Conservation (phyloP, 1,140 invertebrate species). For the Leguminivora glycinivorella region DNA sequence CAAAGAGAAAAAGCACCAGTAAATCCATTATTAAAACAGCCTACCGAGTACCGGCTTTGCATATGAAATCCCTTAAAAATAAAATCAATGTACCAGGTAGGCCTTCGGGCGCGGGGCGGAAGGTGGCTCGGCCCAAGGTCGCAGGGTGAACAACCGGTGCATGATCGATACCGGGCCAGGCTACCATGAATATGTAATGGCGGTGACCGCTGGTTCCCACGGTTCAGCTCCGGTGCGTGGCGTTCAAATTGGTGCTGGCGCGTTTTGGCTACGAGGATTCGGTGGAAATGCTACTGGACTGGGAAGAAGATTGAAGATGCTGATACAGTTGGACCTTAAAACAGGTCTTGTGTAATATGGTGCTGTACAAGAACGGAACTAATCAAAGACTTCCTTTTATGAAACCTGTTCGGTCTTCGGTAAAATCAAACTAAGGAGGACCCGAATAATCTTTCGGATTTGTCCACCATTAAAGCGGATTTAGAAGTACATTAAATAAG, state of each 20-base stretch:
- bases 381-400: no score
- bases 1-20: not conserved
- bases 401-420: no score
- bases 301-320: not conserved
- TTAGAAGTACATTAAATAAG: no score
- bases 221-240: slow-evolving; percentile 16
- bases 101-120: slow-evolving; percentile 12
- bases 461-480: no score
- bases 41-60: slow-evolving; percentile 1
- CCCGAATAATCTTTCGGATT: no score
- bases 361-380: not conserved
- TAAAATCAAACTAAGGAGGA: no score
- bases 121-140: slow-evolving; percentile 38
- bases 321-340: not conserved
- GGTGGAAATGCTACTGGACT: not conserved
- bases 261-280: not conserved
- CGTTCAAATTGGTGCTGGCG: not conserved
- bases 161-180: slow-evolving; percentile 42
- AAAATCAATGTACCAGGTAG: slow-evolving; percentile 30
- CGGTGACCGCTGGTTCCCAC: slow-evolving; percentile 40
- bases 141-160: slow-evolving; percentile 41
- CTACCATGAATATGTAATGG: slow-evolving; percentile 39
- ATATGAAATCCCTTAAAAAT: slow-evolving; percentile 12
- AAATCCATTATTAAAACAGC: slow-evolving; percentile 8
- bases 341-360: not conserved